These are phyloP conservation scores for Taeniopygia guttata DNA, from an alignment of 2,797 vertebrate genomes.

Conservation along the genomic window DNA sequence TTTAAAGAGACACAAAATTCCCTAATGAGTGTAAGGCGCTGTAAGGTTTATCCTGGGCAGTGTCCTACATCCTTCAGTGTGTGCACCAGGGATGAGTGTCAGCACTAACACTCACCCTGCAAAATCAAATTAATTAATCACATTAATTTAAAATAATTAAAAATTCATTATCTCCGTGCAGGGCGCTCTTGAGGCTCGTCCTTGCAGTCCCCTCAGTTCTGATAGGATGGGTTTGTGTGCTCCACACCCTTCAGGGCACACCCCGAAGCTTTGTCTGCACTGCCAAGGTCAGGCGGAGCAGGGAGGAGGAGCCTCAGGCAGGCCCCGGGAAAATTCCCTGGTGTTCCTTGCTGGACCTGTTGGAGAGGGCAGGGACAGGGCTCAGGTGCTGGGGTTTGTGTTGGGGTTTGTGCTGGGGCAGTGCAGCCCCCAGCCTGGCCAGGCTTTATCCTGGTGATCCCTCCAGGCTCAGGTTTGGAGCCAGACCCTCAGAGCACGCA, in stretches of 20 bases:
- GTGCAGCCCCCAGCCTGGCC: slow-evolving; percentile 50
- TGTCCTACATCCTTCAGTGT: not conserved
- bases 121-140: not conserved
- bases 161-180: slow-evolving; percentile 22
- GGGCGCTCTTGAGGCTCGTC: slow-evolving; percentile 83
- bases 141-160: not conserved
- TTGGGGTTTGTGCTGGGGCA: slow-evolving; percentile 74
- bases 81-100: not conserved
- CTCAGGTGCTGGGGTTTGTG: slow-evolving; percentile 60
- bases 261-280: slow-evolving; percentile 89
- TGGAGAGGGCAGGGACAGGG: not conserved
- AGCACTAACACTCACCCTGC: not conserved
- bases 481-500: not conserved
- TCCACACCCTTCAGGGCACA: slow-evolving; percentile 90
- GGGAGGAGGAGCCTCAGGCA: slow-evolving; percentile 89
- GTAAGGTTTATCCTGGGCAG: not conserved
- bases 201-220: slow-evolving; percentile 90
- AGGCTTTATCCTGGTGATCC: rapidly evolving
- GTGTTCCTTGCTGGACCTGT: not conserved
- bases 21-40: not conserved
- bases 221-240: slow-evolving; percentile 89
- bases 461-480: rapidly evolving
- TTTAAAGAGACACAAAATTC: not conserved
- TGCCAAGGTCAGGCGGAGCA: slow-evolving; percentile 93
- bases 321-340: slow-evolving; percentile 69